Evolutionary conservation across 2,797 vertebrate species (phyloP).

Genomic region (Platyrinchus mystaceus): DNA sequence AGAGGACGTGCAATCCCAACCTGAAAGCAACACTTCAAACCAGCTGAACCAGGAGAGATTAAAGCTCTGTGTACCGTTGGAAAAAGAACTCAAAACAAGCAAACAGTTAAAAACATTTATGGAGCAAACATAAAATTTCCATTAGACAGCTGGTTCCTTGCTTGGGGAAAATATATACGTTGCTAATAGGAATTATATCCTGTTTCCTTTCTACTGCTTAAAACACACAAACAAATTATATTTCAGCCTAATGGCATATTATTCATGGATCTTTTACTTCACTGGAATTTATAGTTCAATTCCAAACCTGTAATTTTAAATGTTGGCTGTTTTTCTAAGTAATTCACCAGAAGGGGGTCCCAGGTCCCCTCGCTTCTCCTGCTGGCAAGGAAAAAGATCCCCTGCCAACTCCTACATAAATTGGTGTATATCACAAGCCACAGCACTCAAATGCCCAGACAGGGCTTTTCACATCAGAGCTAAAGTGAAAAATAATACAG

Average conservation of each 20-base stretch:
- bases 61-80: background rate
- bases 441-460: background rate
- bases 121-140: conserved; percentile 40
- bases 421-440: background rate
- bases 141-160: conserved; percentile 35
- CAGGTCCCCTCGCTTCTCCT: background rate
- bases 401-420: background rate
- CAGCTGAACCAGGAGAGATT: background rate
- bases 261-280: conserved; percentile 46
- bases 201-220: conserved; percentile 48
- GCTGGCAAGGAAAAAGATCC: background rate
- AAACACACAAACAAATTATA: conserved; percentile 60
- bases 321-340: conserved; percentile 54
- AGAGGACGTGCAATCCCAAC: background rate
- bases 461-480: background rate
- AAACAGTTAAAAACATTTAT: conserved; percentile 44
- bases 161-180: conserved; percentile 36
- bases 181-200: conserved; percentile 33
- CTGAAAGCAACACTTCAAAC: background rate
- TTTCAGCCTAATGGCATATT: conserved; percentile 45
- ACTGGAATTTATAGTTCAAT: conserved; percentile 46
- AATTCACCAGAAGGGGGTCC: conserved; percentile 44
- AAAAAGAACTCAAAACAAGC: background rate
- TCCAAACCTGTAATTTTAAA: conserved; percentile 53
- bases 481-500: background rate